These are phyloP conservation scores for Luffia ferchaultella DNA, from an alignment of 2,888 invertebrate species.

Conservation along the genomic window DNA sequence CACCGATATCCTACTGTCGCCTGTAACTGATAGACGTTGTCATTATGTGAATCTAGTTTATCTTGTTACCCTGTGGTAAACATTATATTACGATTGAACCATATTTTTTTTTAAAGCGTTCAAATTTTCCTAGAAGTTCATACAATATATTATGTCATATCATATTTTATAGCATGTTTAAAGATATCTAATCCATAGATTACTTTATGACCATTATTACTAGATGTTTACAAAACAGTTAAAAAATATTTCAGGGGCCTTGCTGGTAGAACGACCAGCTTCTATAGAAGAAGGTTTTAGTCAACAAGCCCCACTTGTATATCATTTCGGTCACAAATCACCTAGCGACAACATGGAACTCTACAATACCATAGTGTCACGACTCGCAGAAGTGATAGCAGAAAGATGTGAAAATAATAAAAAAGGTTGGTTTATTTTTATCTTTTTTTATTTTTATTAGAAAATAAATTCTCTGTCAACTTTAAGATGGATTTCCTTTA, in stretches of 20 bases:
- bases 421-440: constrained; percentile 66
- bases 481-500: too few species aligned
- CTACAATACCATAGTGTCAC: constrained; percentile 83
- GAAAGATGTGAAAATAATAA: constrained; percentile 87
- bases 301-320: constrained; percentile 91
- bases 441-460: background rate
- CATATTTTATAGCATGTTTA: too few species aligned
- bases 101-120: too few species aligned
- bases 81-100: too few species aligned
- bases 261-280: constrained; percentile 91
- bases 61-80: too few species aligned
- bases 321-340: constrained; percentile 89
- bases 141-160: too few species aligned
- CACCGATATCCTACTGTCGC: too few species aligned
- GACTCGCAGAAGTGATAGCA: constrained; percentile 86
- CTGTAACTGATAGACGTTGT: too few species aligned
- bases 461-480: too few species aligned
- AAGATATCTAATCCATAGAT: background rate
- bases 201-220: background rate
- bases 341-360: constrained; percentile 81
- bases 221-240: background rate
- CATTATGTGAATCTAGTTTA: too few species aligned
- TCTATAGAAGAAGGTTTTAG: constrained; percentile 96
- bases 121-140: too few species aligned
- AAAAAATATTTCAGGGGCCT: constrained; percentile 68